Evolutionary conservation across 2,888 invertebrate species (phyloP), one percentile per base, ranked within the genome.

Genomic region (Platynereis dumerilii): DNA sequence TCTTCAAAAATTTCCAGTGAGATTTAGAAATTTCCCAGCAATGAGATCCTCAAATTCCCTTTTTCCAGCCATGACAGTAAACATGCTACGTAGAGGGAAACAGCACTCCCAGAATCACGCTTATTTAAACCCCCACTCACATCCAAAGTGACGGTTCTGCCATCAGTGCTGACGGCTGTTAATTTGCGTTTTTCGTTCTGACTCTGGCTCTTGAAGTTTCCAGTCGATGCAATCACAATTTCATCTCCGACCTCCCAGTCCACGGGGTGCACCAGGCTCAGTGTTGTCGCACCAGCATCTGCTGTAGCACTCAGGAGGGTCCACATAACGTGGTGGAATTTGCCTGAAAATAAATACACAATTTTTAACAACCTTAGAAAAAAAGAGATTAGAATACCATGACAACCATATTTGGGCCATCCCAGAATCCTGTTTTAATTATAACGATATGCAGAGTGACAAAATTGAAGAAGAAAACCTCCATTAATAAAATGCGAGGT

Each of bases 191-290:
- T 65, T 69, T 82, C 82, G 58, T 74, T 78, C 64, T 82, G 75
- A 44, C 69, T 72, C 68, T 80, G 80, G 12, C 73, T 72, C 58
- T 73, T 72, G n/a, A 71, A 68, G 29, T 76, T 70, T 7, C 80
- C 78, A 2, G 82, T 82, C n/a, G 80, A 72, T 2, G 82, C 80
- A 10, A 82, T 78, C 58, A 80, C 77, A 28, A 82, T 77, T 64
- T 80, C 67, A 52, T 69, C 64, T 1, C 74, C 76, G 2, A 74
- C 72, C 48, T 73, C 61, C 81, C 81, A 81, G 44, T 29, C 44
- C 0, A 80, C 78, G 2, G 76, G 69, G n/a, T 74, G 64, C 26
- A 69, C 58, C 3, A 81, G 72, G 5, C 45, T 62, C 10, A 81
- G 67, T 15, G 70, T 69, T 26, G 62, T 74, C 15, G 59, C 69